Evolutionary conservation across 2,888 invertebrate genomes (phyloP).

Genomic region (Orthosia cruda): DNA sequence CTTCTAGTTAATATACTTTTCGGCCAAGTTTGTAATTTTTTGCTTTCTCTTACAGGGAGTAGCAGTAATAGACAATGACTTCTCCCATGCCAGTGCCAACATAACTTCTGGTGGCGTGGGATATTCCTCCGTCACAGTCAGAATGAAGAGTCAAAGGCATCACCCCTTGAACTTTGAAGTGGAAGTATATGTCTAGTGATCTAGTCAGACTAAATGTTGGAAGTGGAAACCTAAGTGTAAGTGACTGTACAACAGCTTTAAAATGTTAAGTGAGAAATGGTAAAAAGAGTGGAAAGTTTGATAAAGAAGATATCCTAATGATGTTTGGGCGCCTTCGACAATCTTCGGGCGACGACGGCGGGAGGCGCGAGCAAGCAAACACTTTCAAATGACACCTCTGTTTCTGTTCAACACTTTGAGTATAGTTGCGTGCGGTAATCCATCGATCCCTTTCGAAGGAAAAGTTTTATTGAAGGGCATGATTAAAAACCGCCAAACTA

Average conservation of each 20-base stretch:
- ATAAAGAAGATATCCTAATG: constrained; percentile 39
- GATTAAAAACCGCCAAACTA: not conserved
- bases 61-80: constrained; percentile 88
- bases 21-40: not conserved
- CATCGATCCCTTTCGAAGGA: not conserved
- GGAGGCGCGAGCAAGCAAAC: not conserved
- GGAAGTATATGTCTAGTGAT: constrained; percentile 86
- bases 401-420: constrained; percentile 11
- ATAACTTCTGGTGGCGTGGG: constrained; percentile 88
- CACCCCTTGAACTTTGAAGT: constrained; percentile 89
- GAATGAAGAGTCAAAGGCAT: constrained; percentile 89
- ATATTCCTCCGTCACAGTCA: constrained; percentile 82
- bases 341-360: constrained; percentile 21
- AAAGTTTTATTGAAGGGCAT: constrained; percentile 8
- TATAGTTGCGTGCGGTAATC: not conserved
- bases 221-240: constrained; percentile 8
- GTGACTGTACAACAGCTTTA: constrained; percentile 40
- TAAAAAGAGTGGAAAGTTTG: constrained; percentile 32
- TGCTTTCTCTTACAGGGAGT: constrained; percentile 82
- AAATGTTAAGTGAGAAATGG: constrained; percentile 30
- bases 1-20: not conserved
- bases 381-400: constrained; percentile 2
- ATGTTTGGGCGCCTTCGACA: constrained; percentile 27
- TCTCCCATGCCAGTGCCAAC: constrained; percentile 89
- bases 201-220: constrained; percentile 65